phyloP scores from a whole-genome alignment of 2,888 invertebrate genomes.

The Macropis europaea region DNA sequence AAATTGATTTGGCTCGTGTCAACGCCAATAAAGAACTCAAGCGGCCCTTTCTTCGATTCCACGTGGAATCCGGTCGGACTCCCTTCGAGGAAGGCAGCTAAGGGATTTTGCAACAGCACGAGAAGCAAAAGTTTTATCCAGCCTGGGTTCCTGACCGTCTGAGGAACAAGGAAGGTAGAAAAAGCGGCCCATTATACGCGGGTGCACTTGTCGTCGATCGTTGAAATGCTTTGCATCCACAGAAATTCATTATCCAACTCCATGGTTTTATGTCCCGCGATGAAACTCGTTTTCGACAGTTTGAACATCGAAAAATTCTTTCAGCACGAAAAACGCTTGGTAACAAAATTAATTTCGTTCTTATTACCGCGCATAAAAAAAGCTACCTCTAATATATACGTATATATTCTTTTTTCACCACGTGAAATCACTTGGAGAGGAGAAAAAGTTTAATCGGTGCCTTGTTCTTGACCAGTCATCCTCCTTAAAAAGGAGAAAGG shows the following conservation, averaged over 20 bases:
- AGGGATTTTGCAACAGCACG: conserved; percentile 14
- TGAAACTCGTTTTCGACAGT: not conserved
- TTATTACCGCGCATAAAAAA: conserved; percentile 1
- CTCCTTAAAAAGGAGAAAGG: conserved; percentile 37
- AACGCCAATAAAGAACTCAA: conserved; percentile 52
- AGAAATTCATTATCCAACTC: too few species aligned
- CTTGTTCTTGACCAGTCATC: conserved; percentile 46
- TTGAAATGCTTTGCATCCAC: conserved; percentile 65
- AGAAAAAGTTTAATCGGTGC: conserved; percentile 47
- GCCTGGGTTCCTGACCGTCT: conserved; percentile 46
- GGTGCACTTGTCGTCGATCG: conserved; percentile 67
- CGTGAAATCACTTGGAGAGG: conserved; percentile 4
- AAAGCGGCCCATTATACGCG: conserved; percentile 61
- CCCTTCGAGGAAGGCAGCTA: not conserved
- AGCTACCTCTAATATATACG: not conserved
- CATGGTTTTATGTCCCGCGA: not conserved
- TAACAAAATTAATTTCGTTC: conserved; percentile 41
- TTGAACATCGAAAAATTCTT: too few species aligned
- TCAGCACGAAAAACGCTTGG: conserved; percentile 17
- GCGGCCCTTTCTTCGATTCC: conserved; percentile 44
- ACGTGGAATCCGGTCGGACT: conserved; percentile 43
- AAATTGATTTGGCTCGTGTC: conserved; percentile 60
- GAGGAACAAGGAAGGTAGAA: conserved; percentile 43
- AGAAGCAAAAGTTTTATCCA: conserved; percentile 61
- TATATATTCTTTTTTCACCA: conserved; percentile 9